phyloP scores from a whole-genome alignment of 2,888 invertebrate genomes.

The Chloromyia formosa region DNA sequence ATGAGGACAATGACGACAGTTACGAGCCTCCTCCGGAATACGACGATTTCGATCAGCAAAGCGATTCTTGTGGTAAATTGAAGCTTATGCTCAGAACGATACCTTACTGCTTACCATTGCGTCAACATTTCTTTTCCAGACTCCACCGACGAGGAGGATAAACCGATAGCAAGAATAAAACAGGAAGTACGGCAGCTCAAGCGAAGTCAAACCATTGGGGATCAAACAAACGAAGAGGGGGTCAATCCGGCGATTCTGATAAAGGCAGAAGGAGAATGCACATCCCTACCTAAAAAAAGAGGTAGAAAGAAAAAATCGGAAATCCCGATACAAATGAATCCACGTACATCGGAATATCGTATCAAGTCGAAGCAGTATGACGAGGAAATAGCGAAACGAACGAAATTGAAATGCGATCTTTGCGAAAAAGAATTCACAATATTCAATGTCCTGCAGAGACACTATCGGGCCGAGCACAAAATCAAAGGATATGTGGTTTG shows the following conservation, averaged over 20 bases:
- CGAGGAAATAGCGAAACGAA: slow-evolving; percentile 41
- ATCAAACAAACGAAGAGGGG: no score
- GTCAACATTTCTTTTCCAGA: neutral
- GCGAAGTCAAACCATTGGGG: neutral
- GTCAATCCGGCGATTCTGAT: neutral
- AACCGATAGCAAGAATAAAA: neutral
- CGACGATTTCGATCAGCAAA: neutral
- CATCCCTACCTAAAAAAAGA: slow-evolving; percentile 8
- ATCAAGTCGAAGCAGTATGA: slow-evolving; percentile 38
- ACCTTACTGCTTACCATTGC: no score
- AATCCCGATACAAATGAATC: neutral
- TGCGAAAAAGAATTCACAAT: slow-evolving; percentile 39
- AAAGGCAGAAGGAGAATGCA: neutral
- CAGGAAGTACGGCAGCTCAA: neutral
- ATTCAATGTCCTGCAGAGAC: slow-evolving; percentile 41
- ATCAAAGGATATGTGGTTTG: slow-evolving; percentile 45
- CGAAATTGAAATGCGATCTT: slow-evolving; percentile 46
- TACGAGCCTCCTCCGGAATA: neutral
- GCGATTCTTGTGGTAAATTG: slow-evolving; percentile 12
- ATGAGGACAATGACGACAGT: neutral
- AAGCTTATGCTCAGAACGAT: neutral
- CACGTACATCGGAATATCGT: slow-evolving; percentile 27
- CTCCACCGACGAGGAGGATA: slow-evolving; percentile 18
- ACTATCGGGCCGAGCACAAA: slow-evolving; percentile 45
- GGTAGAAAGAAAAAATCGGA: slow-evolving; percentile 39